These are phyloP conservation scores for Telenomus remus DNA, from an alignment of 1,140 invertebrate genomes.

Conservation along the genomic window DNA sequence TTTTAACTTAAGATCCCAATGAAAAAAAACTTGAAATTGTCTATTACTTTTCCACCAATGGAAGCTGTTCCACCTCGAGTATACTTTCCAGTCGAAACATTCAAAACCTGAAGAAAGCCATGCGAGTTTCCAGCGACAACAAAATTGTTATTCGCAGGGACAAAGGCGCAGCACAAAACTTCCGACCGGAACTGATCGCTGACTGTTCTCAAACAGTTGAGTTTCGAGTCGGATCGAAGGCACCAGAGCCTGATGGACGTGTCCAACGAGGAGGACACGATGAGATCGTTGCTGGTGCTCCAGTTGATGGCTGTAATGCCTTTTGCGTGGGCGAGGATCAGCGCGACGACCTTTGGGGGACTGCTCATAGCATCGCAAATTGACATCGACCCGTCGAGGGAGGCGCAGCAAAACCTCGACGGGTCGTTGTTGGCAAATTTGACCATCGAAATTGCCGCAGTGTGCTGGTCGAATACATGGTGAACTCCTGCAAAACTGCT, in stretches of 20 bases:
- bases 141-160: constrained; percentile 92
- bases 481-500: constrained; percentile 90
- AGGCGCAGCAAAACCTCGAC: constrained; percentile 86
- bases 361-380: constrained; percentile 82
- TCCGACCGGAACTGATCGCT: constrained; percentile 79
- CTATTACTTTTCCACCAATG: constrained; percentile 83
- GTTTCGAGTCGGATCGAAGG: constrained; percentile 64
- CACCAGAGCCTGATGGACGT: constrained; percentile 87
- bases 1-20: too few relatives aligned
- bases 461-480: constrained; percentile 91
- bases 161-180: constrained; percentile 86
- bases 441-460: constrained; percentile 85
- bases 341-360: constrained; percentile 82
- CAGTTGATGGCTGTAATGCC: constrained; percentile 89
- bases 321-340: constrained; percentile 85
- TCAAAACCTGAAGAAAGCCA: constrained; percentile 86
- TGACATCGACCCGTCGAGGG: constrained; percentile 86
- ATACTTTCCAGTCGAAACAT: constrained; percentile 91
- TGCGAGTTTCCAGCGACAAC: constrained; percentile 87
- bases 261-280: constrained; percentile 87
- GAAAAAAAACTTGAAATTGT: too few relatives aligned
- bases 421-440: constrained; percentile 93
- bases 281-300: constrained; percentile 90
- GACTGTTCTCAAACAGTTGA: constrained; percentile 80
- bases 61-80: constrained; percentile 83